A percentile compares a stretch with the other conserved stretches of the same genome.
Evolutionary conservation across 53 echinoderm and acorn worm genomes (phyloP).

Genomic region (Patiria pectinifera): DNA sequence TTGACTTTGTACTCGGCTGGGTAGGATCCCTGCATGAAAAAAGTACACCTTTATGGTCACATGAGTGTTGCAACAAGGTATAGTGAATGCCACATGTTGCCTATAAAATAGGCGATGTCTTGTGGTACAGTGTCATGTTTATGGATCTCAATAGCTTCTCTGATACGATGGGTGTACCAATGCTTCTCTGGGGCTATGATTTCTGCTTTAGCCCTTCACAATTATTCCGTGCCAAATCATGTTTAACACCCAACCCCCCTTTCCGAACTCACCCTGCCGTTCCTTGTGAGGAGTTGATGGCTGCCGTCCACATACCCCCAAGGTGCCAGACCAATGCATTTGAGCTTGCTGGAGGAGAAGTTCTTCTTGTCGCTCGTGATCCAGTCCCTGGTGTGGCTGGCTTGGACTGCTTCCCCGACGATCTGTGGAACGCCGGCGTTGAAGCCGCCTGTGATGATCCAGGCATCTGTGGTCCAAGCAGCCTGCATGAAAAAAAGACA

Average conservation of each 20-base stretch:
- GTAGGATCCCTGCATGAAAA: conserved; percentile 65
- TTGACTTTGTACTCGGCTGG: conserved; percentile 83
- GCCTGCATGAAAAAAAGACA: conserved; percentile 55
- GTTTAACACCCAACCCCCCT: neutral
- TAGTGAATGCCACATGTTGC: no score
- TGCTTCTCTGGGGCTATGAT: no score
- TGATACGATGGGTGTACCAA: no score
- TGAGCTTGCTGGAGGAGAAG: conserved; percentile 40
- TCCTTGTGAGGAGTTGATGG: conserved; percentile 73
- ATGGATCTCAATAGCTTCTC: no score
- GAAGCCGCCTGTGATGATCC: conserved; percentile 85
- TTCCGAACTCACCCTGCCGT: conserved; percentile 63
- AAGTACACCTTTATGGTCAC: neutral
- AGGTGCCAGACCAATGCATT: conserved; percentile 83
- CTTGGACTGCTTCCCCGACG: conserved; percentile 78
- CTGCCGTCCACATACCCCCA: conserved; percentile 86
- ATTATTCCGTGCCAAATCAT: no score
- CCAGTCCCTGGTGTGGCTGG: conserved; percentile 72
- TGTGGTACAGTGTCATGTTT: no score
- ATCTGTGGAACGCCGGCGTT: conserved; percentile 80
- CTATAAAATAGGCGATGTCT: no score
- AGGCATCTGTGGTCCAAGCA: conserved; percentile 77
- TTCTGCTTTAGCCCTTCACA: no score
- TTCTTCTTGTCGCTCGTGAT: conserved; percentile 52
- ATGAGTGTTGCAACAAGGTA: no score